Evolutionary conservation across 2,113 vertebrate genomes (phyloP).

Genomic region (Urocolius indicus): DNA sequence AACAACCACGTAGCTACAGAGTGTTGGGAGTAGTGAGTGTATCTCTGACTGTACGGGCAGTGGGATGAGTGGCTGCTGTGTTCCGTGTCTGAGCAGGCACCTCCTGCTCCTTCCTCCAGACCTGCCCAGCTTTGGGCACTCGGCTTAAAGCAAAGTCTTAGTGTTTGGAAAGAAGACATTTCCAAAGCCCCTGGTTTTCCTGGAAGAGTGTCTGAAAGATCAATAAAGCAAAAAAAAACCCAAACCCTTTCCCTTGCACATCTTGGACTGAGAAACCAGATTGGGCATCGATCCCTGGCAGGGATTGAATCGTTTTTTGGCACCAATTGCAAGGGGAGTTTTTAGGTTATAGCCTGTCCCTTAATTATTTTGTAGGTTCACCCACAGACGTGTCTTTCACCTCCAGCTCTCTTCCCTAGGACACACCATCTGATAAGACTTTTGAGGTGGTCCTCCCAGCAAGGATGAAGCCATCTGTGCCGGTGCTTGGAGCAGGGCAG

Average conservation of each 20-base stretch:
- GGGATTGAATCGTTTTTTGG: background rate
- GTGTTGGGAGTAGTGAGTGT: accelerated
- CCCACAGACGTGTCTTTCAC: background rate
- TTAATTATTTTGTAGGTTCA: background rate
- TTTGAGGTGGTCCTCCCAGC: background rate
- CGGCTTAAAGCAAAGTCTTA: background rate
- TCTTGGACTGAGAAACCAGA: background rate
- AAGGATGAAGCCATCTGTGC: accelerated
- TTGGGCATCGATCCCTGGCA: background rate
- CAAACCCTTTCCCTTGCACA: background rate
- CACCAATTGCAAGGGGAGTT: background rate
- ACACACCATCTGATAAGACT: background rate
- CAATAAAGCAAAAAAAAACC: background rate
- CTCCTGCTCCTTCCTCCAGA: background rate
- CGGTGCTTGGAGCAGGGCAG: background rate
- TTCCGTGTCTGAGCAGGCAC: too few relatives aligned
- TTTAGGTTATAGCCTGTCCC: background rate
- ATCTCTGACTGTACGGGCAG: accelerated
- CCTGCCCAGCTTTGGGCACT: background rate
- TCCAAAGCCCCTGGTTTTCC: accelerated
- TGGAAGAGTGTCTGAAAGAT: accelerated
- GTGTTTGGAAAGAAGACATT: background rate
- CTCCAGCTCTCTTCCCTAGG: background rate
- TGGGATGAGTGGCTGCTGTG: background rate
- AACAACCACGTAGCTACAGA: background rate